Evolutionary conservation across 1,140 invertebrate genomes (phyloP), one percentile per base, ranked within the genome.

Genomic region (Penaeus indicus): DNA sequence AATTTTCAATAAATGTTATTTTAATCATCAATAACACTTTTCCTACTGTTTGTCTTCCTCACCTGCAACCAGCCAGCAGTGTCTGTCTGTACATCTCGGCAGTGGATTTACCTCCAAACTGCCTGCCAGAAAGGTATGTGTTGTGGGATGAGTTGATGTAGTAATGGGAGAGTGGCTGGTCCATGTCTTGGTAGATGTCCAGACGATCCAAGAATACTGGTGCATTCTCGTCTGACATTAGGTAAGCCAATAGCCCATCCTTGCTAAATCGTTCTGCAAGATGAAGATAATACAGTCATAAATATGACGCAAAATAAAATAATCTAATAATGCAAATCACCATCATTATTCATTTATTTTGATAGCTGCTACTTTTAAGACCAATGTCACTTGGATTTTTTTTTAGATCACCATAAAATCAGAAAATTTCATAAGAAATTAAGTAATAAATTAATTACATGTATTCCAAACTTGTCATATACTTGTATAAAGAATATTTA

Each of bases 141-240:
- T 99, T 99, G 93, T 99, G 99, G 80, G 98, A 99, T 47, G 98
- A 99, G 94, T 99, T 99, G 91, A 99, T 99, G 93, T 99, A 99
- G 94, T 99, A 99, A 93, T 99, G 98, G 62, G 97, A 95, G 32
- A 99, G 92, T 0, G 99, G 98, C 92, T 99, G 98, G 92, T 99
- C 98, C 98, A 99, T 99, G 91, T 99, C 98, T 92, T 95, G 99
- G 92, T 99, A 99, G 91, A 98, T 96, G 92, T 99, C 98, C 81
- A 99, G 94, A 27, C 98, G 94, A 93, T 99, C 98, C 77, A 99
- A 94, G 93, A 99, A 99, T 78, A 99, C 99, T 0, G 99, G 98
- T 0, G 99, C 97, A 93, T 99, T 99, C 93, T 99, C 99, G 93
- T 99, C 99, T 0, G 98, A 99, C 98, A 99, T 99, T 78, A 99